Evolutionary conservation across 1,140 invertebrate genomes (phyloP).

Genomic region (Vanessa tameamea): DNA sequence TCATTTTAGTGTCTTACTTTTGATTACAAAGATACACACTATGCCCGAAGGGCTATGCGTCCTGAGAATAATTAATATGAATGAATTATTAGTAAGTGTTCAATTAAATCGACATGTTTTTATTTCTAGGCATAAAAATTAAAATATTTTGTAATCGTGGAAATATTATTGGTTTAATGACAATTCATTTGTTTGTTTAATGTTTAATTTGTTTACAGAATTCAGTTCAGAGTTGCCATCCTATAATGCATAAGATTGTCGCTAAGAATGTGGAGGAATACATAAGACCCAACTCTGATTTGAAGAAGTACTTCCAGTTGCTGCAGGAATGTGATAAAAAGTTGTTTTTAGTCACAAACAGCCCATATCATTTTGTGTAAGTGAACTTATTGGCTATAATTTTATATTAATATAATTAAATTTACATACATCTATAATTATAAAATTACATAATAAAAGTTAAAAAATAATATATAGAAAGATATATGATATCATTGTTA

Average conservation of each 20-base stretch:
- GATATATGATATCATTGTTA: too few relatives aligned
- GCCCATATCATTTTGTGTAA: conserved; percentile 98
- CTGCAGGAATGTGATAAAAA: conserved; percentile 90
- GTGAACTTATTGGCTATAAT: conserved; percentile 60
- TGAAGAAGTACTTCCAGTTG: conserved; percentile 89
- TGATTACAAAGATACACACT: too few relatives aligned
- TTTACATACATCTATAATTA: too few relatives aligned
- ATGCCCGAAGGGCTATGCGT: too few relatives aligned
- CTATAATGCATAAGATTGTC: conserved; percentile 94
- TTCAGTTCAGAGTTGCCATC: conserved; percentile 94
- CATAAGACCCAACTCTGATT: conserved; percentile 88
- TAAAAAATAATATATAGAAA: too few relatives aligned
- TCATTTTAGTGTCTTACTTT: too few relatives aligned
- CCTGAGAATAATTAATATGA: too few relatives aligned
- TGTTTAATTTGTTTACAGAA: conserved; percentile 82
- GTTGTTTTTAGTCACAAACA: conserved; percentile 97
- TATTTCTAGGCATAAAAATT: not conserved
- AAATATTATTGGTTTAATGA: too few relatives aligned
- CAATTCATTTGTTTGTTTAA: too few relatives aligned
- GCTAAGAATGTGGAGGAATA: conserved; percentile 89
- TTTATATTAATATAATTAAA: too few relatives aligned
- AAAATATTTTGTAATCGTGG: too few relatives aligned
- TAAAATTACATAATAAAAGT: too few relatives aligned
- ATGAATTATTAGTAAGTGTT: not conserved
- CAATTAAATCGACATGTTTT: not conserved